Evolutionary conservation across 1,140 invertebrate species (phyloP).

Genomic region (Helicoverpa armigera): DNA sequence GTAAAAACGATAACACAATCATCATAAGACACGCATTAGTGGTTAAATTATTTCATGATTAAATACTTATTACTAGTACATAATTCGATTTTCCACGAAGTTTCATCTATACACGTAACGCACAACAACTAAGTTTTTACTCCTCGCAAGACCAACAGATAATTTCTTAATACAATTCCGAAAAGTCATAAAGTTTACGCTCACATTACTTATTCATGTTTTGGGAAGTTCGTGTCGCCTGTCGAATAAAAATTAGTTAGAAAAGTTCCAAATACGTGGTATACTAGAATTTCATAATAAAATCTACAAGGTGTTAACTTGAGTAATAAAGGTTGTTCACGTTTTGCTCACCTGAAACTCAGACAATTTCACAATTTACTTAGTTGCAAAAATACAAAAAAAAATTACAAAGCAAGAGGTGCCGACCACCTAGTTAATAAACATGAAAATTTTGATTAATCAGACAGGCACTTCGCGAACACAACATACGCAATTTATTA

Average conservation of each 20-base stretch:
- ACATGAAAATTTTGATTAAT: too few species aligned
- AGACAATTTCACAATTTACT: background rate
- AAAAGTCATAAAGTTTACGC: slow-evolving; percentile 20
- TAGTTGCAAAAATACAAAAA: too few species aligned
- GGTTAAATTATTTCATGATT: too few species aligned
- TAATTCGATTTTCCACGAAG: background rate
- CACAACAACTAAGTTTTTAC: background rate
- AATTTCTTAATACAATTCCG: slow-evolving; percentile 16
- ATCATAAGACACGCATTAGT: background rate
- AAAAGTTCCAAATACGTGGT: slow-evolving; percentile 16
- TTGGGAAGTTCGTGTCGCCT: background rate
- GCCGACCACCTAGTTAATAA: too few species aligned
- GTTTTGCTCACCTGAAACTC: background rate
- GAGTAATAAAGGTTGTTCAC: background rate
- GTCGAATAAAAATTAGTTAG: slow-evolving; percentile 34
- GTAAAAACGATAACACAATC: background rate
- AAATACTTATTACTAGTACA: too few species aligned
- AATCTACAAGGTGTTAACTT: background rate
- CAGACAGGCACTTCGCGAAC: too few species aligned
- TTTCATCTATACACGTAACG: background rate
- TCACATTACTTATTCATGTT: slow-evolving; percentile 22
- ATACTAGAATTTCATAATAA: background rate
- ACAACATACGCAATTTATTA: background rate
- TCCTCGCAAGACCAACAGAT: background rate
- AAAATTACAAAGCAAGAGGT: too few species aligned